Evolutionary conservation across 2,797 vertebrate species (phyloP).

Genomic region (Gouania willdenowi): DNA sequence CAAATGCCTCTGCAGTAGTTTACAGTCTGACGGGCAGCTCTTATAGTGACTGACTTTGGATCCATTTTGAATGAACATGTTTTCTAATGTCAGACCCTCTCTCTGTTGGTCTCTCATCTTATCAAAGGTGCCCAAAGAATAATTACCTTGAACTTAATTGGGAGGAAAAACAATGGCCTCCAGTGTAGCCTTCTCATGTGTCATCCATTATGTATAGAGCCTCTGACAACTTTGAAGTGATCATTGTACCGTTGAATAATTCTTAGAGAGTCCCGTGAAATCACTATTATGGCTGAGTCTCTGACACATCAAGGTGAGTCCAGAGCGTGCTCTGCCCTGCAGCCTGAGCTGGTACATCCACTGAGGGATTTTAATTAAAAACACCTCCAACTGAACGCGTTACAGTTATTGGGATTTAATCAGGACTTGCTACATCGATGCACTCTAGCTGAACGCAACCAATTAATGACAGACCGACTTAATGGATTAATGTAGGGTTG

Average conservation of each 20-base stretch:
- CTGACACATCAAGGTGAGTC: slow-evolving; percentile 53
- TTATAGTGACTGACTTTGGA: slow-evolving; percentile 8
- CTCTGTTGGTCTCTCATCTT: slow-evolving; percentile 28
- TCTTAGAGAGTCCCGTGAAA: slow-evolving; percentile 46
- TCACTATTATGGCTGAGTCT: slow-evolving; percentile 57
- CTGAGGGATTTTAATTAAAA: slow-evolving; percentile 57
- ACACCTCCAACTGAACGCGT: slow-evolving; percentile 18
- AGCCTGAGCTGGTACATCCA: slow-evolving; percentile 22
- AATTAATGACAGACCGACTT: slow-evolving; percentile 43
- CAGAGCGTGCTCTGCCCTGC: slow-evolving; percentile 10
- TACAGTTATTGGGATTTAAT: slow-evolving; percentile 49
- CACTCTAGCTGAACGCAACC: slow-evolving; percentile 32
- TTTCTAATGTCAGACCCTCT: slow-evolving; percentile 31
- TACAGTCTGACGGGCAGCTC: background rate
- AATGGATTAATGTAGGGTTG: slow-evolving; percentile 45
- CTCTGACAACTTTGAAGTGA: slow-evolving; percentile 58
- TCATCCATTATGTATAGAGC: slow-evolving; percentile 61
- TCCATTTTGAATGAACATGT: slow-evolving; percentile 14
- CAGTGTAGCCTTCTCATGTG: slow-evolving; percentile 39
- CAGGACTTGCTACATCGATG: slow-evolving; percentile 19
- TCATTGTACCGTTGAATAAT: slow-evolving; percentile 44
- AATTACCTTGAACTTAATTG: slow-evolving; percentile 69
- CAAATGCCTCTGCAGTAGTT: too few species aligned
- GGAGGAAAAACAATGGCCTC: slow-evolving; percentile 51
- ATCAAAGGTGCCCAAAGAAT: slow-evolving; percentile 51